Evolutionary conservation across 2,113 vertebrate species (phyloP).

Genomic region (Porphyrio hochstetteri): DNA sequence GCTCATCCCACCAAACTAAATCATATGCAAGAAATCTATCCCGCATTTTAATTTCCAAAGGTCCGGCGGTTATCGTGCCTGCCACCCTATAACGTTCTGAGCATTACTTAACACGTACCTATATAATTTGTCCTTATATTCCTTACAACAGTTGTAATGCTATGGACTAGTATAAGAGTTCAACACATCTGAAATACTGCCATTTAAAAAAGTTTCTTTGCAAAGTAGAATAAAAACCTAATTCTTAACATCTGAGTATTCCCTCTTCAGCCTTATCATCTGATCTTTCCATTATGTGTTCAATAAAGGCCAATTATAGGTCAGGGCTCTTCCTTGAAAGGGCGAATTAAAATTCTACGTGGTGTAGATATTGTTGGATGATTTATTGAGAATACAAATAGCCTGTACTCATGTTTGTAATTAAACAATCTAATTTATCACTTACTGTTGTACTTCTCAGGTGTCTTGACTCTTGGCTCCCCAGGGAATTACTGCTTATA

Average conservation of each 20-base stretch:
- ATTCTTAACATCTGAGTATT: not conserved
- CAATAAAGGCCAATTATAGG: not conserved
- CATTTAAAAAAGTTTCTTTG: not conserved
- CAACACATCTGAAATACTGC: not conserved
- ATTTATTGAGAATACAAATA: constrained; percentile 50
- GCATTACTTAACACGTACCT: not conserved
- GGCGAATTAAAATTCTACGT: constrained; percentile 22
- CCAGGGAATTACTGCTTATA: not conserved
- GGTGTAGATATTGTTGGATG: not conserved
- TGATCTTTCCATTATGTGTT: not conserved
- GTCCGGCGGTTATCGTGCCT: not conserved
- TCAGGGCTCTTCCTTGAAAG: not conserved
- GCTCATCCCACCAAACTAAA: not conserved
- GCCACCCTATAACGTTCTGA: not conserved
- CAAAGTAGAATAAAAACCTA: not conserved
- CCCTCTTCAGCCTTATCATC: not conserved
- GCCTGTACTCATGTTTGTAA: constrained; percentile 28
- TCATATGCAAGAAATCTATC: too few relatives aligned
- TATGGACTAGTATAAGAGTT: not conserved
- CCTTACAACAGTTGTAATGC: not conserved
- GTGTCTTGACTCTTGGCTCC: not conserved
- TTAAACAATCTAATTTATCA: constrained; percentile 28
- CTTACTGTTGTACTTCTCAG: not conserved
- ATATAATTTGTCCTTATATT: not conserved
- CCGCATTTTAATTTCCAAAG: not conserved